Evolutionary conservation across 2,113 vertebrate species (phyloP).

Genomic region (Passer domesticus): DNA sequence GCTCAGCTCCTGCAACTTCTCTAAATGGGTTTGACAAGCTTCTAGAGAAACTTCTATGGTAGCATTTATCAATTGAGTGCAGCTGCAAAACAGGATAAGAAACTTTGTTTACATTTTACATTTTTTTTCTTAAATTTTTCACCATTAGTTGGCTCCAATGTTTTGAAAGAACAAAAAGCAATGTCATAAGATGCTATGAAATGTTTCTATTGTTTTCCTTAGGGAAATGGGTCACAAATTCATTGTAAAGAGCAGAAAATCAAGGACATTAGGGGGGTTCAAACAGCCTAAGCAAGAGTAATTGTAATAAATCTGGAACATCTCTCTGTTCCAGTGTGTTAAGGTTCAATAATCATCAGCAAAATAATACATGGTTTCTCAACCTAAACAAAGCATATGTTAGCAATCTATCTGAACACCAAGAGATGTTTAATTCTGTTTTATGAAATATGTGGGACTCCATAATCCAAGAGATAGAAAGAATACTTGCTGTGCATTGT

Average conservation of each 20-base stretch:
- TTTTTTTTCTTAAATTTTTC: background rate
- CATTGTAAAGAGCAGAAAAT: constrained; percentile 10
- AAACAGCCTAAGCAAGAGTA: background rate
- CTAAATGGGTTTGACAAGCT: background rate
- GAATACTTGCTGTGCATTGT: background rate
- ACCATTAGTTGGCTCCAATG: background rate
- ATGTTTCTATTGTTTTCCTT: constrained; percentile 21
- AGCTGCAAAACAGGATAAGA: background rate
- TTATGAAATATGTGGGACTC: background rate
- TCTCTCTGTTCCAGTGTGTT: background rate
- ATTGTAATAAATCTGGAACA: constrained; percentile 5
- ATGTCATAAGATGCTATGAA: background rate
- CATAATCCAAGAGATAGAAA: background rate
- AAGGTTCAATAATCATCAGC: background rate
- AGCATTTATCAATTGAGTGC: background rate
- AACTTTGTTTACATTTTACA: background rate
- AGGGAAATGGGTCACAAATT: constrained; percentile 4
- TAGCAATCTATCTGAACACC: background rate
- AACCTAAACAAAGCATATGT: background rate
- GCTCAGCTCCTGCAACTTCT: background rate
- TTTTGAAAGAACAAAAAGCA: constrained; percentile 2
- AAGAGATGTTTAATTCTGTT: background rate
- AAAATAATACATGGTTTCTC: background rate
- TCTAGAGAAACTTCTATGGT: background rate
- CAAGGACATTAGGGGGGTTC: background rate